Evolutionary conservation across 2,113 vertebrate species (phyloP), one percentile per base, ranked within the genome.

Genomic region (Pithys albifrons): DNA sequence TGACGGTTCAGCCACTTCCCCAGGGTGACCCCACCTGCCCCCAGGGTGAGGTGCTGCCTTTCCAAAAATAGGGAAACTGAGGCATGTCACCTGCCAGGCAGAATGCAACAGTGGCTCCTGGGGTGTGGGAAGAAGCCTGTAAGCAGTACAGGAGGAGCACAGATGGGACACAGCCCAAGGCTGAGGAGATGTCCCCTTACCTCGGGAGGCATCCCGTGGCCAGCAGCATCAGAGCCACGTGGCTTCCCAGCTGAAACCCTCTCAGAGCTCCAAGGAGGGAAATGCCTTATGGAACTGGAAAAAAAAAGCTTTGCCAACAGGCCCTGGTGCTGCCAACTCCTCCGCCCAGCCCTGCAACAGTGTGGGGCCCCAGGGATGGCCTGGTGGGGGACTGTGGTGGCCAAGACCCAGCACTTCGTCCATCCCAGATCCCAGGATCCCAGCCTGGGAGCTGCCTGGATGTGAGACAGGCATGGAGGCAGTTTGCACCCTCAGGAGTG

Each of bases 341-440:
- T 52, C 91, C 15, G 0, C 78, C 91, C 14, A 12, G 80, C 59
- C 84, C 85, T 61, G 87, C 25, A 14, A 72, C 89, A 88, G 87
- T 1, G 1, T 5, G 31, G 59, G 76, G 86, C 64, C 52, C 55
- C 1, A 8, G 51, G 79, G 48, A 45, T 51, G 72, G 65, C 65
- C 85, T 0, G 3, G 54, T 0, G 0, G 45, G 16, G 16, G 54
- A 28, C 28, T 8, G 35, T 0, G 0, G n/a, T 27, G 27, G 23
- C 51, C 0, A 0, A 22, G 17, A 19, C 17, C 58, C 55, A n/a
- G 55, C 0, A 1, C 25, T 86, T 22, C 1, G 3, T 75, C 85
- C 14, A 2, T 14, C 57, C 27, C 6, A 1, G 16, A 35, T 5
- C 18, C 49, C 4, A 1, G 49, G 17, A 22, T 55, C 25, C 55